Percentiles rank a stretch among this genome's conserved stretches.
phyloP scores from a whole-genome alignment of 2,113 vertebrate species.

The Syrrhaptes paradoxus region DNA sequence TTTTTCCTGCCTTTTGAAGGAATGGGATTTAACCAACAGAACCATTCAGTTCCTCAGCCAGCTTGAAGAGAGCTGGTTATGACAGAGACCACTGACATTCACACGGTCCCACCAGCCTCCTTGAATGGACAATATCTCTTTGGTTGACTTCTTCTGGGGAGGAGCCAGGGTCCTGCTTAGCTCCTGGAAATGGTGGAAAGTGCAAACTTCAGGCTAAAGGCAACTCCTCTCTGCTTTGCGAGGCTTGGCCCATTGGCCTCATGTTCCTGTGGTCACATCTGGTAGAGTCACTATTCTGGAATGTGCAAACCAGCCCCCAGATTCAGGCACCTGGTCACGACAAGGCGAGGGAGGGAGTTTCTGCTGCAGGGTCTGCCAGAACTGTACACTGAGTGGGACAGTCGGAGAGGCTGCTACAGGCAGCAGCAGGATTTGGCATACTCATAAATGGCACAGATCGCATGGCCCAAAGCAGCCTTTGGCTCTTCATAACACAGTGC shows the following conservation, averaged over 20 bases:
- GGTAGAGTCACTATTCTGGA: background rate
- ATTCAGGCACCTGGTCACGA: background rate
- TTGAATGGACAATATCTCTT: background rate
- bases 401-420: background rate
- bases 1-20: background rate
- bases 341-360: background rate
- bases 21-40: background rate
- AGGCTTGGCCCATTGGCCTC: background rate
- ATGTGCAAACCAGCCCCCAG: background rate
- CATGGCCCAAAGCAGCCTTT: background rate
- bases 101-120: background rate
- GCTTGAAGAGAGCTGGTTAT: background rate
- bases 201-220: background rate
- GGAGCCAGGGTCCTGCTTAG: background rate
- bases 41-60: background rate
- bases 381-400: fast-evolving
- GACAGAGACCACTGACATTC: background rate
- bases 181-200: background rate
- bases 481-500: background rate
- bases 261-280: background rate
- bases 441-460: background rate
- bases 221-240: background rate
- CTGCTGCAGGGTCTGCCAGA: background rate
- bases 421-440: fast-evolving
- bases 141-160: background rate